Percentiles rank a stretch among this genome's conserved stretches.
These are phyloP conservation scores for Sinodicranocentrus sp. DNA, from an alignment of 2,888 invertebrate species.

Conservation along the genomic window DNA sequence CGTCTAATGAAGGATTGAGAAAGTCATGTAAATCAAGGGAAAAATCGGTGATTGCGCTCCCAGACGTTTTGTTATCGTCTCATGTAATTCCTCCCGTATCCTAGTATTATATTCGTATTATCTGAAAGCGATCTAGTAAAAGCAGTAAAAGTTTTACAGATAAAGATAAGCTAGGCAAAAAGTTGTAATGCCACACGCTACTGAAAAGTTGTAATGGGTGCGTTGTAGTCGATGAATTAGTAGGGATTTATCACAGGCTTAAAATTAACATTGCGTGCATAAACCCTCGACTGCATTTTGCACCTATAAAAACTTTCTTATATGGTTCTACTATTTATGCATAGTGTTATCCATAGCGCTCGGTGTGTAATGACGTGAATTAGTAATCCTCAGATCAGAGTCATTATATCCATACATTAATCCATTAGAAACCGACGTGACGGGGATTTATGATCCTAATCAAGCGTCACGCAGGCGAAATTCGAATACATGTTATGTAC, in stretches of 20 bases:
- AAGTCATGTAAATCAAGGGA: neutral
- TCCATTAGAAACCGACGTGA: conserved; percentile 31
- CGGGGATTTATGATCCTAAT: conserved; percentile 50
- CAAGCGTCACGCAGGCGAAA: neutral
- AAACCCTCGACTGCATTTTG: neutral
- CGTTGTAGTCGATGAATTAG: conserved; percentile 22
- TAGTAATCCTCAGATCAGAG: conserved; percentile 35
- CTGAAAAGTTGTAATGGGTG: neutral
- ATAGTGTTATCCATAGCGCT: no score
- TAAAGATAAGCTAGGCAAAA: conserved; percentile 1
- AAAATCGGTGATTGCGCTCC: no score
- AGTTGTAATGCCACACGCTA: conserved; percentile 5
- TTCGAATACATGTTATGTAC: no score
- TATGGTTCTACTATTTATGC: no score
- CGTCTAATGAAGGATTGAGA: neutral
- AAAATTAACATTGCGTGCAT: conserved; percentile 24
- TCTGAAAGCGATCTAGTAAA: conserved; percentile 16
- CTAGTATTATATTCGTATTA: neutral
- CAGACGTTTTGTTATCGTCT: no score
- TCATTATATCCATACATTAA: conserved; percentile 26
- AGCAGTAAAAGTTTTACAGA: conserved; percentile 19
- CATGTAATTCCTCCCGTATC: no score
- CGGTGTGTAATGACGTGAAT: conserved; percentile 40
- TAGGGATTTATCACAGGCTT: conserved; percentile 22
- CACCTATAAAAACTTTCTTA: neutral